Evolutionary conservation across 2,797 vertebrate genomes (phyloP).

Genomic region (Sebastes elongatus): DNA sequence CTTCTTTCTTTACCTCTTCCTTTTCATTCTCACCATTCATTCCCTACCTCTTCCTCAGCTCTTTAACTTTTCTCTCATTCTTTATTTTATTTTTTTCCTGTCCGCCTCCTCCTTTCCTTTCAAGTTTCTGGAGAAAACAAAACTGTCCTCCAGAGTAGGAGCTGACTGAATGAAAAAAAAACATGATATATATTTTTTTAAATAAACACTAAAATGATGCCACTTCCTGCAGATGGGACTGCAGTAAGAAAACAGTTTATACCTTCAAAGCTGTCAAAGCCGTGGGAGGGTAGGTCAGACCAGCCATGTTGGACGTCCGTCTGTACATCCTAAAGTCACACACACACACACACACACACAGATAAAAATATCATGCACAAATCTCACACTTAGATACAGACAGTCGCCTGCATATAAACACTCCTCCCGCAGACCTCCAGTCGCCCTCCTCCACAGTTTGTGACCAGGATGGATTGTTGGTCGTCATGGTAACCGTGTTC

Average conservation of each 20-base stretch:
- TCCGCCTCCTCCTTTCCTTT: background rate
- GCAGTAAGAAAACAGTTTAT: constrained; percentile 22
- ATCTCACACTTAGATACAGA: constrained; percentile 15
- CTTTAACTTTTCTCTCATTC: background rate
- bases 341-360: background rate
- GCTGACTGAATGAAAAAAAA: background rate
- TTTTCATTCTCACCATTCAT: background rate
- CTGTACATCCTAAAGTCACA: constrained; percentile 91
- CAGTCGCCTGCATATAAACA: constrained; percentile 29
- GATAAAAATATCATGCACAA: background rate
- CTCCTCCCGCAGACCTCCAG: constrained; percentile 22
- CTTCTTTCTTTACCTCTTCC: background rate
- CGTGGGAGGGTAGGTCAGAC: constrained; percentile 91
- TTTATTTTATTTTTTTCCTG: background rate
- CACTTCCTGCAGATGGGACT: background rate
- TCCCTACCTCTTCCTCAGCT: background rate
- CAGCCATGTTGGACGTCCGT: constrained; percentile 93
- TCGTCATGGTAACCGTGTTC: constrained; percentile 46
- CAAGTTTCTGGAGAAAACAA: background rate
- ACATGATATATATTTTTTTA: background rate
- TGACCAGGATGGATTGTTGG: constrained; percentile 47
- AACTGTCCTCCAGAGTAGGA: background rate
- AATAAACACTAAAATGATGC: background rate
- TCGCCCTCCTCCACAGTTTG: constrained; percentile 48
- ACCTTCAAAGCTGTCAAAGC: constrained; percentile 93